These are phyloP conservation scores for Myanophis thanlyinensis DNA, from an alignment of 2,113 vertebrate species.

Conservation along the genomic window DNA sequence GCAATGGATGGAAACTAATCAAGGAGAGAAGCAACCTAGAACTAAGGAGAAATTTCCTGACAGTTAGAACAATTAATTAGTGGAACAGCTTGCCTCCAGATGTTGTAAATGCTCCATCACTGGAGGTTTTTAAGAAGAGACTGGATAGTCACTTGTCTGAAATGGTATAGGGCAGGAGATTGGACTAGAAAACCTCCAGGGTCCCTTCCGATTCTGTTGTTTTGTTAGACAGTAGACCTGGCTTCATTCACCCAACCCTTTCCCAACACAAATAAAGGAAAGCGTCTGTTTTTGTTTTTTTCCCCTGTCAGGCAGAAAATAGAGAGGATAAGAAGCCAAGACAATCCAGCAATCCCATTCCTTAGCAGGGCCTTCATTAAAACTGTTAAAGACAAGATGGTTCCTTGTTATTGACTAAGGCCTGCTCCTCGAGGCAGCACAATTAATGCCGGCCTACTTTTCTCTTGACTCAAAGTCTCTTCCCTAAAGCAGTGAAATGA, in stretches of 20 bases:
- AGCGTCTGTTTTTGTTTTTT: background rate
- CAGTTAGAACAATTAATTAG: too few species aligned
- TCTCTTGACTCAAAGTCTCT: background rate
- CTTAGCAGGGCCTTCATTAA: background rate
- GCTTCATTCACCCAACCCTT: background rate
- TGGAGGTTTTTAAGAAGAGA: background rate
- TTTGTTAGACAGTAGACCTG: background rate
- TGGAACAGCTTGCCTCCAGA: too few species aligned
- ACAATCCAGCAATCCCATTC: background rate
- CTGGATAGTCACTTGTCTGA: background rate
- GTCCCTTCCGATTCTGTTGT: background rate
- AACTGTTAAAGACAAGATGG: background rate
- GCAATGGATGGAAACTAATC: background rate
- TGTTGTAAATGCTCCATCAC: too few species aligned
- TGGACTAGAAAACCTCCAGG: background rate
- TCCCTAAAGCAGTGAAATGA: background rate
- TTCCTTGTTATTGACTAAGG: background rate
- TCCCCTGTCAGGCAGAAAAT: background rate
- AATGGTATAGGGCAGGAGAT: background rate
- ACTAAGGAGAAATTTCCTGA: background rate
- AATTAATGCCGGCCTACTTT: background rate
- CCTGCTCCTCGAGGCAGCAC: background rate
- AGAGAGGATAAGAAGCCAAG: background rate
- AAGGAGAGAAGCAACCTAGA: background rate
- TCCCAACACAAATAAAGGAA: background rate